Percentiles rank a stretch among this genome's conserved stretches.
These are phyloP conservation scores for Holcopasites calliopsidis DNA, from an alignment of 1,140 invertebrate genomes.

Conservation along the genomic window DNA sequence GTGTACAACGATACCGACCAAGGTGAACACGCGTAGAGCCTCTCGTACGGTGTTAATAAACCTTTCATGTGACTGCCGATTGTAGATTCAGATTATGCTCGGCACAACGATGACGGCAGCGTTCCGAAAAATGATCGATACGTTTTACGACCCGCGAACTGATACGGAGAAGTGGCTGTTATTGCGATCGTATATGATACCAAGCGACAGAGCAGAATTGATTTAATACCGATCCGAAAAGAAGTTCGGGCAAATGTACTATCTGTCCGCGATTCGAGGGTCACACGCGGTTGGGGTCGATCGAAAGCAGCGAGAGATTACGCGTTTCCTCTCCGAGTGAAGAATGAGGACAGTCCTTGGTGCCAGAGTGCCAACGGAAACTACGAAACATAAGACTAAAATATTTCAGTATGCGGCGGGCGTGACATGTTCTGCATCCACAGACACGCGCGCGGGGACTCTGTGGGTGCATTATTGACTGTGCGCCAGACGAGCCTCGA, in stretches of 20 bases:
- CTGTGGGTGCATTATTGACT: constrained; percentile 52
- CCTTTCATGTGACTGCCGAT: not conserved
- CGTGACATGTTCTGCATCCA: constrained; percentile 3
- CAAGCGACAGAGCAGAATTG: too few species aligned
- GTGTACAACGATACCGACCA: not conserved
- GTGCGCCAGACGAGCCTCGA: constrained; percentile 40
- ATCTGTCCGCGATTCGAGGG: too few species aligned
- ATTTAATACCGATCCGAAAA: too few species aligned
- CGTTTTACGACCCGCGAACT: too few species aligned
- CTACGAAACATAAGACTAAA: constrained; percentile 56
- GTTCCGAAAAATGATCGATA: too few species aligned
- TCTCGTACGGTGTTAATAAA: not conserved
- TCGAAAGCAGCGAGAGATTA: constrained; percentile 16
- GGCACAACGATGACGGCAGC: not conserved
- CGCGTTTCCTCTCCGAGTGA: constrained; percentile 12
- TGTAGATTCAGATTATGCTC: not conserved
- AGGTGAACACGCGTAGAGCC: not conserved
- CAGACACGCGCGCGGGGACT: constrained; percentile 1
- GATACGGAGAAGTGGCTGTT: not conserved
- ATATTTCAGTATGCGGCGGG: constrained; percentile 47
- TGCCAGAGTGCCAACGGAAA: constrained; percentile 52
- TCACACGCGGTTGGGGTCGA: too few species aligned
- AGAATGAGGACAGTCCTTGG: constrained; percentile 48
- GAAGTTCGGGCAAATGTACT: too few species aligned
- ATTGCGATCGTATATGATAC: too few species aligned